These are phyloP conservation scores for Bilobella aurantiaca DNA, from an alignment of 1,140 invertebrate genomes.

Conservation along the genomic window DNA sequence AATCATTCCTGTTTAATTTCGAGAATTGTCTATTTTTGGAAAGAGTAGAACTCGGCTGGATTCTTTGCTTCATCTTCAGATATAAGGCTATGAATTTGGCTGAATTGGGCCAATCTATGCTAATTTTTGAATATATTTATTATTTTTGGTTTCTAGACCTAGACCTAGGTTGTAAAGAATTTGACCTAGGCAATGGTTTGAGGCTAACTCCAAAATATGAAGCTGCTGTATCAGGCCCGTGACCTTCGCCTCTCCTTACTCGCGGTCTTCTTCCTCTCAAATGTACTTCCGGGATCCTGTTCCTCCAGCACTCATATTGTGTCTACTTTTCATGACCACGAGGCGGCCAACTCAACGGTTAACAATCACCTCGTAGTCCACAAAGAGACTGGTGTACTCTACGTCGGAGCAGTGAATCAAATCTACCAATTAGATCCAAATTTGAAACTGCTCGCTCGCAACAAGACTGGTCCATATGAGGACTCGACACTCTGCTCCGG, in stretches of 20 bases:
- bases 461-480: conserved; percentile 75
- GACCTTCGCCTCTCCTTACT: neutral
- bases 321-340: conserved; percentile 25
- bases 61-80: too few species aligned
- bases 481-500: conserved; percentile 84
- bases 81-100: too few species aligned
- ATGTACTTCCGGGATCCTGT: conserved; percentile 2
- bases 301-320: conserved; percentile 28
- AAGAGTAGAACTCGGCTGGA: too few species aligned
- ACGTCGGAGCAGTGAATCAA: conserved; percentile 85
- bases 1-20: too few species aligned
- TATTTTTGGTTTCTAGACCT: too few species aligned
- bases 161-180: too few species aligned
- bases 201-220: too few species aligned
- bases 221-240: too few species aligned
- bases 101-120: too few species aligned
- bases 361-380: conserved; percentile 80
- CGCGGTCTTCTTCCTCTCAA: neutral
- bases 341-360: conserved; percentile 19
- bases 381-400: conserved; percentile 80
- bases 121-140: too few species aligned
- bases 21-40: too few species aligned
- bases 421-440: conserved; percentile 85
- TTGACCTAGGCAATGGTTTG: too few species aligned
- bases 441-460: conserved; percentile 62